These are phyloP conservation scores for Pyrrhura leucotis DNA, from an alignment of 2,797 vertebrate species.

Conservation along the genomic window DNA sequence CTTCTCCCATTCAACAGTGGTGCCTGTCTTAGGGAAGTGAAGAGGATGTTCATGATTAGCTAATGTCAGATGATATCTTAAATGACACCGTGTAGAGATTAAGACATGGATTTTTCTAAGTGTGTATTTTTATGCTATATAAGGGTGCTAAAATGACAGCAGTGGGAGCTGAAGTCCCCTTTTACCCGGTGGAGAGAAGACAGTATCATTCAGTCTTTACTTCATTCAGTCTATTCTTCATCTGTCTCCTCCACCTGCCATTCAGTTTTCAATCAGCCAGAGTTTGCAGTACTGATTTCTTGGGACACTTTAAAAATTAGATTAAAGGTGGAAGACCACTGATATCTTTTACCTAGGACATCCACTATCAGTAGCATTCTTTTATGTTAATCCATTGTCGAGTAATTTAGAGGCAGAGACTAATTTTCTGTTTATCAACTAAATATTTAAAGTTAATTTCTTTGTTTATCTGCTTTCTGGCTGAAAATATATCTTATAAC, in stretches of 20 bases:
- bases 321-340: background rate
- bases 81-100: background rate
- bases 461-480: background rate
- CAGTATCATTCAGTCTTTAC: background rate
- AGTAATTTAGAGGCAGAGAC: background rate
- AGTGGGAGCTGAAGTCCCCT: background rate
- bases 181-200: background rate
- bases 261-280: background rate
- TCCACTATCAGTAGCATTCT: background rate
- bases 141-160: background rate
- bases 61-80: background rate
- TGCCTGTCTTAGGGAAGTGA: background rate
- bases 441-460: background rate
- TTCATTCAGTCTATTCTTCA: background rate
- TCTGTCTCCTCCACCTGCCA: background rate
- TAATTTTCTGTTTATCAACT: background rate
- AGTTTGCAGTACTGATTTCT: background rate
- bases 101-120: background rate
- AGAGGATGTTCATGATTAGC: slow-evolving; percentile 13
- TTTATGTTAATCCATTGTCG: background rate
- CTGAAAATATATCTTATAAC: background rate
- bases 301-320: background rate
- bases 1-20: background rate
- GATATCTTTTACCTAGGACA: background rate
- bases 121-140: background rate